These are phyloP conservation scores for Siniperca scherzeri DNA, from an alignment of 2,797 vertebrate genomes.

Conservation along the genomic window DNA sequence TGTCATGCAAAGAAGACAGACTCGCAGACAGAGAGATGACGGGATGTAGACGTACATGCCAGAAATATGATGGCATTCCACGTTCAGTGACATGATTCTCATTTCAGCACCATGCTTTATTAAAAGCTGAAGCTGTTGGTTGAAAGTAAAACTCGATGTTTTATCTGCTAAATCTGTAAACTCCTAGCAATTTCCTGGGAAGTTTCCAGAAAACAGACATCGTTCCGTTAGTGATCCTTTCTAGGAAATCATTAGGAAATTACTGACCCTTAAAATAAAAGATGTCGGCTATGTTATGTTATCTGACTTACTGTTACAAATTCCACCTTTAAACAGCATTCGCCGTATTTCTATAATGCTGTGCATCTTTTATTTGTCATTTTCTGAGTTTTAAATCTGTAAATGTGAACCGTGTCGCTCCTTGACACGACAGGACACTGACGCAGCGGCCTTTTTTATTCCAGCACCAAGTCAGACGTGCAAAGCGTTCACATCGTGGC, in stretches of 20 bases:
- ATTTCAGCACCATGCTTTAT: constrained; percentile 31
- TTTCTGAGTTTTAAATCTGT: no score
- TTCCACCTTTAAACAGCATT: background rate
- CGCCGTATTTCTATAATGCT: background rate
- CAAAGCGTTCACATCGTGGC: background rate
- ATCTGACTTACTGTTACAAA: no score
- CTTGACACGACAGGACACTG: background rate
- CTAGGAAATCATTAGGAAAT: background rate
- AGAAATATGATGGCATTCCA: constrained; percentile 31
- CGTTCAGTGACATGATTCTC: background rate
- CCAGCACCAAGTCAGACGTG: background rate
- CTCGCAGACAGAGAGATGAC: constrained; percentile 27
- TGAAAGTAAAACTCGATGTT: no score
- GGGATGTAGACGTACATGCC: constrained; percentile 40
- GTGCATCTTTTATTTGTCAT: no score
- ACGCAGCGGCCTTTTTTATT: no score
- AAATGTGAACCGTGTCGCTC: background rate
- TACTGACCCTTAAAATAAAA: background rate
- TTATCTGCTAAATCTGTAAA: no score
- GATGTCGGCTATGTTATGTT: no score
- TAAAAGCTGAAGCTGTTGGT: no score
- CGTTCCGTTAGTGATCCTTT: background rate
- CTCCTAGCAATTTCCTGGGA: background rate
- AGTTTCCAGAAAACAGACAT: no score
- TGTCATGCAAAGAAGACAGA: constrained; percentile 63